Evolutionary conservation across 2,888 invertebrate species (phyloP).

Genomic region (Ectemnius lituratus): DNA sequence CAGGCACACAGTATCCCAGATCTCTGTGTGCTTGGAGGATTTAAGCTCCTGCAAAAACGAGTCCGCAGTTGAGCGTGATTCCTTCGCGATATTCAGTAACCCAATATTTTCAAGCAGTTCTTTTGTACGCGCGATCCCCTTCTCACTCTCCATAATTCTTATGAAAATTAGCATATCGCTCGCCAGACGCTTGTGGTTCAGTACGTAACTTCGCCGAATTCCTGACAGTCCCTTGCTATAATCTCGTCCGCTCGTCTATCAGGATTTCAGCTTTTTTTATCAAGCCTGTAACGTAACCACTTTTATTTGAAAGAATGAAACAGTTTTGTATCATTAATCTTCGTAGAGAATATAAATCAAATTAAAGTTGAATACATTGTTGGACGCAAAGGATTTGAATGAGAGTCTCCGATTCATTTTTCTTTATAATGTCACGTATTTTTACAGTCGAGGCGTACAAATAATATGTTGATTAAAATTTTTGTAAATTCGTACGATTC

Average conservation of each 20-base stretch:
- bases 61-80: not conserved
- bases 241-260: not conserved
- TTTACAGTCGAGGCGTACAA: too few relatives aligned
- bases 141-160: constrained; percentile 1
- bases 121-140: not conserved
- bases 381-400: too few relatives aligned
- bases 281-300: too few relatives aligned
- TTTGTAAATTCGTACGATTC: too few relatives aligned
- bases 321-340: too few relatives aligned
- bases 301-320: too few relatives aligned
- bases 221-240: not conserved
- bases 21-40: not conserved
- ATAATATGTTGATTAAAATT: too few relatives aligned
- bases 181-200: not conserved
- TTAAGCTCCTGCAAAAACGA: not conserved
- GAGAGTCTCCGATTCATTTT: too few relatives aligned
- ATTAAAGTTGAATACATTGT: too few relatives aligned
- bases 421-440: too few relatives aligned
- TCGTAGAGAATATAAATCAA: too few relatives aligned
- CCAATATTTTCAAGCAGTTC: constrained; percentile 4
- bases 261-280: not conserved
- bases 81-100: not conserved
- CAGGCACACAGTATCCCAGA: not conserved
- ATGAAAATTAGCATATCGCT: not conserved
- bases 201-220: constrained; percentile 1